Conservation (phyloP, 2,888 invertebrate species). For the Scaptomyza reducta region DNA sequence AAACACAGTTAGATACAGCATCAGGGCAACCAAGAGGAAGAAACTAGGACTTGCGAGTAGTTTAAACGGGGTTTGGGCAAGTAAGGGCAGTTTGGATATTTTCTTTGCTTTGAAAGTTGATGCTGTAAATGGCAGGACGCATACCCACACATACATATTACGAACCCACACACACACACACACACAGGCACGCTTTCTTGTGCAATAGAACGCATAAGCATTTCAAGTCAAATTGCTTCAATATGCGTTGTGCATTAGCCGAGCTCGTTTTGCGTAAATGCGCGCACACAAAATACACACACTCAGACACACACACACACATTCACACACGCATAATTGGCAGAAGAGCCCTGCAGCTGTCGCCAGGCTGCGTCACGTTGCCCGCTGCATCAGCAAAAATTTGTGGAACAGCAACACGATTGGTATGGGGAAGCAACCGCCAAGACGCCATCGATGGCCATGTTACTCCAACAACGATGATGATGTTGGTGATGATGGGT, state of each 20-base stretch:
- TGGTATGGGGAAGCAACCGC: constrained; percentile 28
- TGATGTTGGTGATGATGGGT: constrained; percentile 7
- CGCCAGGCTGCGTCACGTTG: constrained; percentile 68
- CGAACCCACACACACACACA: background rate
- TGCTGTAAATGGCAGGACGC: constrained; percentile 56
- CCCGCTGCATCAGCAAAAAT: constrained; percentile 72
- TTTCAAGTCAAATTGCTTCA: constrained; percentile 70
- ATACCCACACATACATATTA: background rate
- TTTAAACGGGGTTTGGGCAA: too few relatives aligned
- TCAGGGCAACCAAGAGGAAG: background rate
- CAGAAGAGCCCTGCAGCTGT: constrained; percentile 68
- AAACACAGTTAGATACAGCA: constrained; percentile 2
- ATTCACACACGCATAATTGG: constrained; percentile 63
- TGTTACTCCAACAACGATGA: constrained; percentile 17
- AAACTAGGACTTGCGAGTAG: background rate
- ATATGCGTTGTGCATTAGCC: constrained; percentile 75
- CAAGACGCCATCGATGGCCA: constrained; percentile 68
- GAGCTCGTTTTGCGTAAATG: constrained; percentile 73
- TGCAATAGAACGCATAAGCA: constrained; percentile 68
- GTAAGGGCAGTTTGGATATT: constrained; percentile 35
- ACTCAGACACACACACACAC: constrained; percentile 1
- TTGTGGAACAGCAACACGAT: constrained; percentile 19
- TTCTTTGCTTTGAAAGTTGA: constrained; percentile 58
- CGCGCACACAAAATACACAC: constrained; percentile 43
- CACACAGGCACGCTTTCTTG: constrained; percentile 40